Conservation (phyloP, 2,797 vertebrate genomes). For the Pelochelys cantorii region DNA sequence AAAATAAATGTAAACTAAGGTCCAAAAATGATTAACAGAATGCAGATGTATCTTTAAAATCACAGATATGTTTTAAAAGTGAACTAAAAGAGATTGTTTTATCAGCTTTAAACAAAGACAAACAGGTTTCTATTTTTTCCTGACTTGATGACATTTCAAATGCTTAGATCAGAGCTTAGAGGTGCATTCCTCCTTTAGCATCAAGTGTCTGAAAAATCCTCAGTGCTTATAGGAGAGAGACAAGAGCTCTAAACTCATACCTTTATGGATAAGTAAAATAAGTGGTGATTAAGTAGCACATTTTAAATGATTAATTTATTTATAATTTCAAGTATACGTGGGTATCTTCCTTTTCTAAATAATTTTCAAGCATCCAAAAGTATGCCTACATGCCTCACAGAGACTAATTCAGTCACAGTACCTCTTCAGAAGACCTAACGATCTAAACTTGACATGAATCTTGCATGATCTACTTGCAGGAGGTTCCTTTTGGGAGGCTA, state of each 20-base stretch:
- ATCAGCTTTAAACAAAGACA: neutral
- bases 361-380: neutral
- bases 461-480: neutral
- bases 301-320: slow-evolving; percentile 1
- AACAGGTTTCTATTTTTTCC: neutral
- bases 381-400: neutral
- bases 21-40: neutral
- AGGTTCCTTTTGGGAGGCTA: neutral
- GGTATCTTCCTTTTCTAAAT: neutral
- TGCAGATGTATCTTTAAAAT: neutral
- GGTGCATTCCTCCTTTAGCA: too few species aligned
- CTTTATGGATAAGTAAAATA: neutral
- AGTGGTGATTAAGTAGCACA: neutral
- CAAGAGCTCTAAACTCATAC: neutral
- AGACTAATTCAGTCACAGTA: neutral
- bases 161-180: neutral
- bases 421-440: neutral
- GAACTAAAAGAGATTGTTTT: neutral
- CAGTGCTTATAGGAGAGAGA: neutral
- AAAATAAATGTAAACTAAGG: neutral
- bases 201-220: neutral
- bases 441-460: neutral
- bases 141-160: neutral
- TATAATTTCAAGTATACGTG: neutral
- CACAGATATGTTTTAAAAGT: neutral